Evolutionary conservation across 1,140 invertebrate genomes (phyloP).

Genomic region (Drosophila pruinosa): DNA sequence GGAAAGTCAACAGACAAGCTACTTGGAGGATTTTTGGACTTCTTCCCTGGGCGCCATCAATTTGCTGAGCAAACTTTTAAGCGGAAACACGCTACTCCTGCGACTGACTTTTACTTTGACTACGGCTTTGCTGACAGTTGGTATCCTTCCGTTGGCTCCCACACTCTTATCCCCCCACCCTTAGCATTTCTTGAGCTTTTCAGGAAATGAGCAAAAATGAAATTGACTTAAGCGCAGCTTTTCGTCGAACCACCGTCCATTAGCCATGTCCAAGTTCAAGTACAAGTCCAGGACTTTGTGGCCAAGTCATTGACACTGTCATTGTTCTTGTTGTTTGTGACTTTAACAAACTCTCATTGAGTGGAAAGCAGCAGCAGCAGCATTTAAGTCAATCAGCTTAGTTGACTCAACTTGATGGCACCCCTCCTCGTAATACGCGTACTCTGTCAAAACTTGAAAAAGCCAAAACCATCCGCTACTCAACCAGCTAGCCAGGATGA

Average conservation of each 20-base stretch:
- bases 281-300: constrained; percentile 3
- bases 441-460: constrained; percentile 47
- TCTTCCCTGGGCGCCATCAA: background rate
- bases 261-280: constrained; percentile 33
- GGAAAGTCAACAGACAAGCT: constrained; percentile 42
- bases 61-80: constrained; percentile 54
- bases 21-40: constrained; percentile 22
- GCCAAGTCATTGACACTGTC: constrained; percentile 61
- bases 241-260: constrained; percentile 48
- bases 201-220: constrained; percentile 44
- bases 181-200: background rate
- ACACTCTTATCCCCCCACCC: no score
- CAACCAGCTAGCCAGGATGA: background rate
- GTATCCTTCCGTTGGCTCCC: background rate
- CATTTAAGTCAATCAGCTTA: constrained; percentile 62
- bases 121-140: constrained; percentile 16
- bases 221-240: constrained; percentile 65
- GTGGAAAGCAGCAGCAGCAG: constrained; percentile 36
- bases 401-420: constrained; percentile 24
- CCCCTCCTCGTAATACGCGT: background rate
- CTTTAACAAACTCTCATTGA: constrained; percentile 50
- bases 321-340: constrained; percentile 7
- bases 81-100: constrained; percentile 62
- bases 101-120: constrained; percentile 41
- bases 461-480: constrained; percentile 9